These are phyloP conservation scores for Coptodon rendalli DNA, from an alignment of 2,113 vertebrate species.

Conservation along the genomic window DNA sequence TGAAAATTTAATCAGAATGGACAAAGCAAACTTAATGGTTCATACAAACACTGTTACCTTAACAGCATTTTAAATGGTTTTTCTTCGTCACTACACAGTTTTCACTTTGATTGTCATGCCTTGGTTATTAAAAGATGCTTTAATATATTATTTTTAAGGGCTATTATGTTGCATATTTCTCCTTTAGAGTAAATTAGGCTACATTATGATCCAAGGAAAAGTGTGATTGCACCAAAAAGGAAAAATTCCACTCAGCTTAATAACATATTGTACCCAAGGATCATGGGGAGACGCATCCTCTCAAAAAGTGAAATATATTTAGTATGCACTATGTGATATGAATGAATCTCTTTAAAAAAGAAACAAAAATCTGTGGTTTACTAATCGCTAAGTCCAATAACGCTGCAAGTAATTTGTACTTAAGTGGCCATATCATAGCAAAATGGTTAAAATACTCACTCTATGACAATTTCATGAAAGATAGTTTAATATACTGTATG, in stretches of 20 bases:
- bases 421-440: background rate
- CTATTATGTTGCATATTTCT: conserved; percentile 1
- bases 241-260: conserved; percentile 11
- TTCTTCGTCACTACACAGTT: conserved; percentile 20
- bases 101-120: background rate
- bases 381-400: background rate
- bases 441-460: background rate
- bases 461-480: background rate
- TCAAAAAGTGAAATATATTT: background rate
- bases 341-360: background rate
- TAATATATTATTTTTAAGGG: conserved; percentile 1
- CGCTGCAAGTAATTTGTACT: background rate
- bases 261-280: background rate
- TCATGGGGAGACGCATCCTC: background rate
- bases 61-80: conserved; percentile 23
- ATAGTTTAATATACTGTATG: background rate
- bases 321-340: background rate
- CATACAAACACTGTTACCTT: conserved; percentile 2
- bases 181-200: background rate
- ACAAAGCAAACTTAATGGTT: background rate
- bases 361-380: background rate
- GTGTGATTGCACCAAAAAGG: background rate
- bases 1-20: background rate
- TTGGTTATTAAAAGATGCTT: conserved; percentile 15
- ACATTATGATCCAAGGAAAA: background rate